These are phyloP conservation scores for Corythoichthys haematopterus DNA, from an alignment of 2,113 vertebrate species.

Conservation along the genomic window DNA sequence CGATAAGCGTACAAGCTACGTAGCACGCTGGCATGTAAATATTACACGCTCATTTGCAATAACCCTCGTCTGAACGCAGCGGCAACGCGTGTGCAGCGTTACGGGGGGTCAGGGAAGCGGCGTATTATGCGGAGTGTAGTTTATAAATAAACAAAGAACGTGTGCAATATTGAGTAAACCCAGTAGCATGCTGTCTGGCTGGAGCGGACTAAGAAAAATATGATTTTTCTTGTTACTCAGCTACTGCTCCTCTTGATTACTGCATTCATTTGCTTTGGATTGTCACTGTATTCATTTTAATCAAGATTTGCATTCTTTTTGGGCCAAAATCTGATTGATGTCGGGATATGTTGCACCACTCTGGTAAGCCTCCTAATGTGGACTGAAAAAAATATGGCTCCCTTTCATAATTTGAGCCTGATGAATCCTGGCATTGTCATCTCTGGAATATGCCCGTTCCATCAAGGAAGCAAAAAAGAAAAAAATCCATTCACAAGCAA, in stretches of 20 bases:
- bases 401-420: constrained; percentile 1
- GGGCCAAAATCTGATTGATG: background rate
- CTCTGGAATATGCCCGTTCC: background rate
- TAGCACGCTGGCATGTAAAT: constrained; percentile 48
- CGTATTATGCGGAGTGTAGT: background rate
- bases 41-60: constrained; percentile 58
- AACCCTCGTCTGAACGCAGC: constrained; percentile 29
- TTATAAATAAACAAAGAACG: background rate
- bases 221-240: background rate
- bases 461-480: background rate
- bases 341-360: background rate
- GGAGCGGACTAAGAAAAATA: background rate
- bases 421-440: constrained; percentile 2
- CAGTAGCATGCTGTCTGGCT: background rate
- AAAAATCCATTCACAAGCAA: background rate
- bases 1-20: constrained; percentile 51
- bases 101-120: background rate
- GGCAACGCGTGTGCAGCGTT: constrained; percentile 9
- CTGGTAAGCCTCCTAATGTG: background rate
- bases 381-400: background rate
- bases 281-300: background rate
- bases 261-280: background rate
- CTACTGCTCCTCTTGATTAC: background rate
- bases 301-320: constrained; percentile 1
- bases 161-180: background rate